phyloP scores from a whole-genome alignment of 2,113 vertebrate species.

The Ophiodon elongatus region DNA sequence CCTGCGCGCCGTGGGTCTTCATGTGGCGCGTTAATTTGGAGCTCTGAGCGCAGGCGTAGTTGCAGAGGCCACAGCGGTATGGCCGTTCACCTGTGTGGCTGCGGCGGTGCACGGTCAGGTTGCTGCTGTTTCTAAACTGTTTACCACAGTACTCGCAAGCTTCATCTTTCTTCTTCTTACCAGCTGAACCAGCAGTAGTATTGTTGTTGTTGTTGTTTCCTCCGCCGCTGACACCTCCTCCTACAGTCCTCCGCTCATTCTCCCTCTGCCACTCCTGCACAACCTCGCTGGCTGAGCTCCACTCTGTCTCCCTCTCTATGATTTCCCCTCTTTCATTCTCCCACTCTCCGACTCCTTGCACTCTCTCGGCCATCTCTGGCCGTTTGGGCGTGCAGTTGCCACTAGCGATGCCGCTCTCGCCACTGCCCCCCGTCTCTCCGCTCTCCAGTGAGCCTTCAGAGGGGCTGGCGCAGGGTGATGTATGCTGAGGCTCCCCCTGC shows the following conservation, averaged over 20 bases:
- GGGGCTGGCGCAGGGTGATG: conserved; percentile 96
- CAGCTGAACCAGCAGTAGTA: neutral
- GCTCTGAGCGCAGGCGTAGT: conserved; percentile 91
- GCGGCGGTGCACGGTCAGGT: conserved; percentile 90
- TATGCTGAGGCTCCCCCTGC: conserved; percentile 87
- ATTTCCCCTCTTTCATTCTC: conserved; percentile 75
- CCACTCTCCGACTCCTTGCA: conserved; percentile 71
- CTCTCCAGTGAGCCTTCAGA: conserved; percentile 98
- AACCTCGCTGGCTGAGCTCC: conserved; percentile 66
- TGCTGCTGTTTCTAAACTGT: conserved; percentile 90
- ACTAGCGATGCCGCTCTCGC: conserved; percentile 86
- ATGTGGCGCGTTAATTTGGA: conserved; percentile 92
- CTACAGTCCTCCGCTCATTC: conserved; percentile 68
- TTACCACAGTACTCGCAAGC: conserved; percentile 91
- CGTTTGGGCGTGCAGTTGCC: conserved; percentile 87
- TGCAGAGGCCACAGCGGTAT: conserved; percentile 88
- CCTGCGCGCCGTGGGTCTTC: conserved; percentile 88
- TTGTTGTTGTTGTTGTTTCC: neutral
- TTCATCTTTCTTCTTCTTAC: conserved; percentile 82
- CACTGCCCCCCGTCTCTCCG: conserved; percentile 83
- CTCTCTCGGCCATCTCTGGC: conserved; percentile 74
- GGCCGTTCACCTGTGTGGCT: conserved; percentile 90
- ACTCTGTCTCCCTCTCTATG: conserved; percentile 65
- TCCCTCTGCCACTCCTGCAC: conserved; percentile 82
- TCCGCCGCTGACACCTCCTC: conserved; percentile 27